Base-by-base conservation (phyloP, 2,888 invertebrate species). In the Agrochola lychnidis region DNA sequence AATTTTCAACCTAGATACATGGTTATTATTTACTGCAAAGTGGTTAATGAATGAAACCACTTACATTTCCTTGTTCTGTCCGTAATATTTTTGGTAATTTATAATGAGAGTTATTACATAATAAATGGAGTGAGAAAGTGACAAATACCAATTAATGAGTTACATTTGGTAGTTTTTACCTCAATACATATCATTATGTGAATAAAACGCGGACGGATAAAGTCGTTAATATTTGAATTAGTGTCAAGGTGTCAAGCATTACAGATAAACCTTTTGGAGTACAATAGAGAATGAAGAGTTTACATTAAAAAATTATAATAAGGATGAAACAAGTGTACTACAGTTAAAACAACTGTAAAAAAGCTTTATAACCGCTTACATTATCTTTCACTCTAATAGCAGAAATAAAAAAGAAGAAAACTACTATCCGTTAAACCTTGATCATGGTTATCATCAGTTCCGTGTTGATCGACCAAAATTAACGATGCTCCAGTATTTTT, bases 401-500 rank as follows among this genome's bases (percentile, higher is more conserved):
- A 40, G 2, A 67, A 51, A 0, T 14, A 70, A 66, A 79, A 74
- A 64, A 66, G 0, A 62, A 56, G 36, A 62, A 63, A 57, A 19
- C 14, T 1, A 40, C 57, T 57, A 45, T 7, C 59, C 30, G 59
- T 71, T 51, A 40, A 45, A 79, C 69, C 25, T 64, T 74, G 45
- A 70, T 79, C 62, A 76, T 56, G 74, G 78, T 40, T 76, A 68
- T 73, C 63, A 71, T 12, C 70, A 84, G 45, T 30, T 76, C 9
- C 14, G 14, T 30, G 42, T 59, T 6, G 70, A 61, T 51, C 42
- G 53, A 56, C 22, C n/a, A 62, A 85, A 48, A 82, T 79, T 51
- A 70, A 42, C 64, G 67, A 79, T 72, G 71, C 70, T 77, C 70
- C 72, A 70, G 76, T 75, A 69, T 83, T 88, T 88, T 87, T 87